Percentiles rank a stretch among this genome's conserved stretches.
These are phyloP conservation scores for Pachyrhynchus sulphureomaculatus DNA, from an alignment of 1,140 invertebrate genomes.

Conservation along the genomic window DNA sequence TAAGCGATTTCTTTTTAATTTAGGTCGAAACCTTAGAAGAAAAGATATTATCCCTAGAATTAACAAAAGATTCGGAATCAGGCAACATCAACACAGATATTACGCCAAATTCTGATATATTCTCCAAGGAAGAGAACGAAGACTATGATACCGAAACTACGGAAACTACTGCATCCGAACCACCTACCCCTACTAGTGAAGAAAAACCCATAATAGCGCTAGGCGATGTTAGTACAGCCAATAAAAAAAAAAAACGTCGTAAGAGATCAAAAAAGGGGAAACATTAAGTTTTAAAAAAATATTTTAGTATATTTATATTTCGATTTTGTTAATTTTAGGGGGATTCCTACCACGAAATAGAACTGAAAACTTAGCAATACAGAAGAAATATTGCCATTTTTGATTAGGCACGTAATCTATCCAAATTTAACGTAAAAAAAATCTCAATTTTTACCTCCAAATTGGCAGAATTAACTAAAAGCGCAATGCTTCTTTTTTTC, in stretches of 20 bases:
- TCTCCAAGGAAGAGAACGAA: constrained; percentile 5
- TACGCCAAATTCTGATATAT: not conserved
- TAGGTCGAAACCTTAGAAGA: constrained; percentile 86
- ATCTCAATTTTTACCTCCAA: no score
- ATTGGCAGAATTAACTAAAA: no score
- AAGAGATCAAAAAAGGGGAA: constrained; percentile 47
- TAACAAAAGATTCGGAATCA: constrained; percentile 55
- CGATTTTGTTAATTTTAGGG: not conserved
- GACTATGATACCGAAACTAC: constrained; percentile 20
- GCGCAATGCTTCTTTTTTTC: no score
- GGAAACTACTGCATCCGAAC: constrained; percentile 37
- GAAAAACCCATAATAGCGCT: constrained; percentile 40
- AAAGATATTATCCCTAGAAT: constrained; percentile 83
- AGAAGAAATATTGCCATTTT: no score
- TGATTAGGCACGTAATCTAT: no score
- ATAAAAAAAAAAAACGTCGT: constrained; percentile 42
- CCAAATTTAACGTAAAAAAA: no score
- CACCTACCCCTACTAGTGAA: constrained; percentile 43
- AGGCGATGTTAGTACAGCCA: constrained; percentile 28
- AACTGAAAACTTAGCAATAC: no score
- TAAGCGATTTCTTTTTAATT: not conserved
- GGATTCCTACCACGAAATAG: no score
- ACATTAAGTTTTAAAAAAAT: constrained; percentile 30
- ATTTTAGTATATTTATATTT: not conserved
- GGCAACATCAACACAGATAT: not conserved